These are phyloP conservation scores for Hormaphis cornu DNA, from an alignment of 1,140 invertebrate genomes.

Conservation along the genomic window DNA sequence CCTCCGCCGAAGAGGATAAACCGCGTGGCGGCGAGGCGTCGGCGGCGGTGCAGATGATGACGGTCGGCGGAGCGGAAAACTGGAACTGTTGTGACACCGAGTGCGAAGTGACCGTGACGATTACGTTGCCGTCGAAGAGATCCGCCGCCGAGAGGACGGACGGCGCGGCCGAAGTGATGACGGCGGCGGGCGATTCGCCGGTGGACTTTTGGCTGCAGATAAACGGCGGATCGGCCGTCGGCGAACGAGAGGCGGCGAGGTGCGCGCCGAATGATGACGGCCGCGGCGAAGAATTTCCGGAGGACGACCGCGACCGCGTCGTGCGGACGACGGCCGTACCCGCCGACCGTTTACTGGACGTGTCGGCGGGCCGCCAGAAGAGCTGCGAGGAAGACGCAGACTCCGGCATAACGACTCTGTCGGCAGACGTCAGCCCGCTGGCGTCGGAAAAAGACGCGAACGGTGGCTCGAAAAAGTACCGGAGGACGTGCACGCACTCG, in stretches of 20 bases:
- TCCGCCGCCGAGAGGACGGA: not conserved
- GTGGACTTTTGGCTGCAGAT: constrained; percentile 26
- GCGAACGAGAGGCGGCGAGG: not conserved
- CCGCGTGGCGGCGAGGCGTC: too few relatives aligned
- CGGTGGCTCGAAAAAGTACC: not conserved
- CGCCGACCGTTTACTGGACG: too few relatives aligned
- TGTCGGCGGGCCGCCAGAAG: not conserved
- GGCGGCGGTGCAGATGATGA: not conserved
- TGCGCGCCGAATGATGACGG: too few relatives aligned
- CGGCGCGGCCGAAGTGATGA: too few relatives aligned
- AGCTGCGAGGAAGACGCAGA: not conserved
- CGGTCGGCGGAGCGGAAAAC: not conserved
- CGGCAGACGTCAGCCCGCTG: not conserved
- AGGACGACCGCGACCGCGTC: too few relatives aligned
- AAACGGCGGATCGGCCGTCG: too few relatives aligned
- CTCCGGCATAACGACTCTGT: not conserved
- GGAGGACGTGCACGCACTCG: constrained; percentile 17
- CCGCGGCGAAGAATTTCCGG: too few relatives aligned
- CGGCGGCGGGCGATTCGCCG: not conserved
- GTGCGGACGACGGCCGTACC: not conserved
- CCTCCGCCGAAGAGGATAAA: not conserved
- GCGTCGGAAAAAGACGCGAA: not conserved
- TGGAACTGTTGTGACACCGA: not conserved
- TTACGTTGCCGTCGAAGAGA: not conserved
- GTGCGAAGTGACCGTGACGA: constrained; percentile 7